These are phyloP conservation scores for Phalacrocorax carbo DNA, from an alignment of 2,113 vertebrate genomes.

Conservation along the genomic window DNA sequence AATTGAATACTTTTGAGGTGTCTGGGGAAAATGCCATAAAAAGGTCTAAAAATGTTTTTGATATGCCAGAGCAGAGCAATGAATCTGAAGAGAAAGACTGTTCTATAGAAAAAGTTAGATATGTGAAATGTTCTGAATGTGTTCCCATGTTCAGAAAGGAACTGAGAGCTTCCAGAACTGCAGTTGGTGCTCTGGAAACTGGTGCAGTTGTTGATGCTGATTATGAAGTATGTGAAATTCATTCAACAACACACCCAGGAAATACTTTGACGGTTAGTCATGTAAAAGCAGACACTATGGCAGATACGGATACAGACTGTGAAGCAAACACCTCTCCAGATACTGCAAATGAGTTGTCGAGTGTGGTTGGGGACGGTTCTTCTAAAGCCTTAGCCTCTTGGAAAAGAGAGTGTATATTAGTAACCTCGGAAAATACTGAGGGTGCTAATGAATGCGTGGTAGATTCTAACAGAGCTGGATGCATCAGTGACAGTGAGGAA, in stretches of 20 bases:
- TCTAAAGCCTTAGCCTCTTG: not conserved
- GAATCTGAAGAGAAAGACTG: slow-evolving; percentile 37
- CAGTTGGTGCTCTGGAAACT: not conserved
- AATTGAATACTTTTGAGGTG: not conserved
- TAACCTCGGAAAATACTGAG: not conserved
- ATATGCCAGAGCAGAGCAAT: not conserved
- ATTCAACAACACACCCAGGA: not conserved
- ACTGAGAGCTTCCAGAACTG: not conserved
- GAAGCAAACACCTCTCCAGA: not conserved
- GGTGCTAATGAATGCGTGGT: not conserved
- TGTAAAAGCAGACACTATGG: not conserved
- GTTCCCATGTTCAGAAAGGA: not conserved
- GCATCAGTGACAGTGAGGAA: not conserved
- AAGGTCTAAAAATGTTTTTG: not conserved
- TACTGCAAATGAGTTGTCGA: not conserved
- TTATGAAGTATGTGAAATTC: not conserved
- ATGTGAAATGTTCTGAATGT: not conserved
- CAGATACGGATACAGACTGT: not conserved
- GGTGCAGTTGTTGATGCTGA: not conserved
- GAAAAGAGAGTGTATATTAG: not conserved
- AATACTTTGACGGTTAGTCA: not conserved
- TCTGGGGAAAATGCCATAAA: not conserved
- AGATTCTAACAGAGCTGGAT: not conserved
- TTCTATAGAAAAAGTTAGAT: not conserved
- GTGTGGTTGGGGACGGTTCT: not conserved